Evolutionary conservation across 2,888 invertebrate species (phyloP), one percentile per base, ranked within the genome.

Genomic region (Mesodorylaimus sp.): DNA sequence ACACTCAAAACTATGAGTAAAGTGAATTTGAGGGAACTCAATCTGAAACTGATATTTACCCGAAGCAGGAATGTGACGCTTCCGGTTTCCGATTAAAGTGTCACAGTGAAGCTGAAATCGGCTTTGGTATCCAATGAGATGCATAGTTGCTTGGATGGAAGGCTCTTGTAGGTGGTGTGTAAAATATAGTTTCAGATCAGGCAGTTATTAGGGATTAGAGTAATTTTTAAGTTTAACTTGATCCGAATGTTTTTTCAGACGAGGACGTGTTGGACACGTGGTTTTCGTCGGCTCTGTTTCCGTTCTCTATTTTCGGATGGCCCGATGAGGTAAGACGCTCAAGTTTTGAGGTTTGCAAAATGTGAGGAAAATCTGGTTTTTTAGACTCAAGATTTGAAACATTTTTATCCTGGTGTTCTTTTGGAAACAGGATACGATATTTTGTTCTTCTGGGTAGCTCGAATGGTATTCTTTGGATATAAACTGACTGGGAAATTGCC

Each of bases 381-480:
- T 42, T 59, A 77, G 74, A 77, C 76, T 1, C 67, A 71, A 39
- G 79, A 80, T 50, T 65, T 88, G 55, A 66, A 80, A 67, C 77
- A 78, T 0, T 88, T 86, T 71, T 99, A 89, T 73, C 97, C 97
- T 0, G 82, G 86, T 0, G 77, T 80, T 0, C 68, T 97, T 42
- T 72, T 97, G 58, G 97, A 52, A 38, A 95, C 93, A 0, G 93
- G 97, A 0, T 88, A 95, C 66, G 97, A 77, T 58, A 97, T 97
- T 61, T 69, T 99, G 44, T 97, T 97, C 76, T 97, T 99, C 73
- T 99, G 97, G 97, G 97, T 97, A 2, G 95, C 95, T 0, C 76
- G 93, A 53, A 99, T 99, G 97, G 95, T 95, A 1, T 95, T 97
- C 78, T 78, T 97, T 60, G 88, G 91, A 0, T 80, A 82, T 58